Evolutionary conservation across 2,797 vertebrate species (phyloP).

Genomic region (Synaphobranchus kaupii): DNA sequence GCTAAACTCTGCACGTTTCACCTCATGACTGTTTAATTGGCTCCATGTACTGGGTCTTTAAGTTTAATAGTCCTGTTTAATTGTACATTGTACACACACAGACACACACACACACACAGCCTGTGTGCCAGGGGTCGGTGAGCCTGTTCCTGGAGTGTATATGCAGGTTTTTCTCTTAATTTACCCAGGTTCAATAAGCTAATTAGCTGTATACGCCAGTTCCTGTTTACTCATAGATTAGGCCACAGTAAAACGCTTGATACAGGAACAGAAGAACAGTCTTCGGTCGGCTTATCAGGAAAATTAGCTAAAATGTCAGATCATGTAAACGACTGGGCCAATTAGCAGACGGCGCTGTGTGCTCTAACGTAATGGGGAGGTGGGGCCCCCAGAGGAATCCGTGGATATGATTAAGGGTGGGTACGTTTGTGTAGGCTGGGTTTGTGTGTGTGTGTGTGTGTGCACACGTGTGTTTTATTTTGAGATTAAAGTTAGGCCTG

Average conservation of each 20-base stretch:
- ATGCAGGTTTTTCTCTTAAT: no score
- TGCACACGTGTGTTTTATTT: background rate
- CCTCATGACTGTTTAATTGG: background rate
- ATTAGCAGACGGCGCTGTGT: no score
- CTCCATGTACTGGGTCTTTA: background rate
- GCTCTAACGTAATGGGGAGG: background rate
- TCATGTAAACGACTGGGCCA: no score
- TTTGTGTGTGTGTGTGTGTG: background rate
- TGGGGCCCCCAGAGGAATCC: background rate
- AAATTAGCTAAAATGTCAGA: no score
- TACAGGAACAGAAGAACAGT: no score
- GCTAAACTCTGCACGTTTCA: background rate
- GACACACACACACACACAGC: background rate
- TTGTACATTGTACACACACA: background rate
- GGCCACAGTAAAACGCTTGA: no score
- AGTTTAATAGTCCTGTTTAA: background rate
- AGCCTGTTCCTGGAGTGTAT: no score
- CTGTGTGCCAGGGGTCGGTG: no score
- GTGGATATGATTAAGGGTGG: background rate
- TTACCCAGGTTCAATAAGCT: no score
- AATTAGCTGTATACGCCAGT: no score
- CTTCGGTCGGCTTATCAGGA: no score
- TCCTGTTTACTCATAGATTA: no score
- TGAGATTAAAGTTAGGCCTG: background rate
- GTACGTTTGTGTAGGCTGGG: background rate